Evolutionary conservation across 1,140 invertebrate genomes (phyloP).

Genomic region (Pygmarrhopalites habei): DNA sequence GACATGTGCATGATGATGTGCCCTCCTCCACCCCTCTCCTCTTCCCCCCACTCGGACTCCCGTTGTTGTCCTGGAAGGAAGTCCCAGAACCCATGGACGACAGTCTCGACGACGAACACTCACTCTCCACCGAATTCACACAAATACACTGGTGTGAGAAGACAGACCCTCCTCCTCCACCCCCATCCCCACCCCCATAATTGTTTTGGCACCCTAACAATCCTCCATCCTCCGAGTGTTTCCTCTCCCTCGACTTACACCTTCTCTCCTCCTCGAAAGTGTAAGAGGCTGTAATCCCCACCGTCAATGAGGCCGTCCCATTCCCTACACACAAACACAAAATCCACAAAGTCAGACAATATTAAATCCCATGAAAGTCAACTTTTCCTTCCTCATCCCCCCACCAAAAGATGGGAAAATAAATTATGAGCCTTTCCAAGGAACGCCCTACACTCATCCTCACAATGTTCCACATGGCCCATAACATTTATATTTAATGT

Average conservation of each 20-base stretch:
- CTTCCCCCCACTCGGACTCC: slow-evolving; percentile 2
- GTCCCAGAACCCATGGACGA: too few relatives aligned
- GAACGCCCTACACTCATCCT: too few relatives aligned
- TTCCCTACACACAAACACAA: slow-evolving; percentile 19
- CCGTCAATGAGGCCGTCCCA: slow-evolving; percentile 34
- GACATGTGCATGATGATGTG: slow-evolving; percentile 22
- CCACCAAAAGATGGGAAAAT: not conserved
- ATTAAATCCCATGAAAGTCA: too few relatives aligned
- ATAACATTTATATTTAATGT: too few relatives aligned
- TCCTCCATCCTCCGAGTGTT: slow-evolving; percentile 9
- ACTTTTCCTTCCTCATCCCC: not conserved
- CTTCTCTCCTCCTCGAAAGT: slow-evolving; percentile 33
- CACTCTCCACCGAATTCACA: slow-evolving; percentile 8
- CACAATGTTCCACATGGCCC: too few relatives aligned
- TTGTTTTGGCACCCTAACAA: slow-evolving; percentile 7
- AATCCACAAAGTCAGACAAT: not conserved
- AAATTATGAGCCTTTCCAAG: too few relatives aligned
- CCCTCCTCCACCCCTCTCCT: slow-evolving; percentile 5
- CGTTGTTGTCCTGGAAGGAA: not conserved
- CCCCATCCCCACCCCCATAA: slow-evolving; percentile 6
- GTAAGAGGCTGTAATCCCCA: slow-evolving; percentile 39
- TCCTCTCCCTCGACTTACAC: slow-evolving; percentile 14
- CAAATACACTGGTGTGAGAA: slow-evolving; percentile 20
- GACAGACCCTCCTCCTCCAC: slow-evolving; percentile 5
- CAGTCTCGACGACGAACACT: not conserved